Percentiles rank a stretch among this genome's conserved stretches.
Evolutionary conservation across 2,113 vertebrate genomes (phyloP).

Genomic region (Toxotes chatareus): DNA sequence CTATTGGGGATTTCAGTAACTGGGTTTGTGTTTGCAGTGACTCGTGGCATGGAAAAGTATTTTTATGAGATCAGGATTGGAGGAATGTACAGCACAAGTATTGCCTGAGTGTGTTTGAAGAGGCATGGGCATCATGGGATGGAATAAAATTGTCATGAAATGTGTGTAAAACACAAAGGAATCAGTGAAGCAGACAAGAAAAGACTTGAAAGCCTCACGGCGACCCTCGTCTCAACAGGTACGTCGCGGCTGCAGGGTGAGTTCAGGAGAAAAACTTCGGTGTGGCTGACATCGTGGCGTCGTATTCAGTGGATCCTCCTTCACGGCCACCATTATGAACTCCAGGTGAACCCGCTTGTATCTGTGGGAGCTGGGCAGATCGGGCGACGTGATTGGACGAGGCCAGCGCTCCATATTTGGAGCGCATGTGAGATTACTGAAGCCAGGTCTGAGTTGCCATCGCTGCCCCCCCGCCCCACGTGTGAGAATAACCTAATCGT

Average conservation of each 20-base stretch:
- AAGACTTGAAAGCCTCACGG: neutral
- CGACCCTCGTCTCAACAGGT: conserved; percentile 12
- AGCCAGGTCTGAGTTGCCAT: conserved; percentile 41
- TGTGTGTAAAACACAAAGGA: neutral
- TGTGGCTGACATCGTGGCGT: neutral
- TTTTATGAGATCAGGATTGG: conserved; percentile 13
- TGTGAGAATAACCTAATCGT: conserved; percentile 57
- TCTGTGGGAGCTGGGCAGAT: conserved; percentile 68
- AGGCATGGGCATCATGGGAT: neutral
- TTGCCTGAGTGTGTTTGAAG: too few relatives aligned
- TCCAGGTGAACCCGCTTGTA: conserved; percentile 68
- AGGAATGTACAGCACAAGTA: neutral
- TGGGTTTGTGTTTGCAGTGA: conserved; percentile 22
- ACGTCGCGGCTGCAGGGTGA: neutral
- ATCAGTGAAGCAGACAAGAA: neutral
- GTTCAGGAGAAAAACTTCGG: neutral
- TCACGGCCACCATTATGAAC: conserved; percentile 75
- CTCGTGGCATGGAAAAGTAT: neutral
- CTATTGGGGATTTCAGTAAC: conserved; percentile 5
- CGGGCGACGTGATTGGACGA: conserved; percentile 58
- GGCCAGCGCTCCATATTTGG: conserved; percentile 50
- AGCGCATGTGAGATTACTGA: conserved; percentile 52
- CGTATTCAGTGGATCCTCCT: conserved; percentile 9
- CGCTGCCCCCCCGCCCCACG: conserved; percentile 18
- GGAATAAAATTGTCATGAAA: neutral